Percentiles rank a stretch among this genome's conserved stretches.
phyloP scores from a whole-genome alignment of 2,113 vertebrate genomes.

The Bos indicus region DNA sequence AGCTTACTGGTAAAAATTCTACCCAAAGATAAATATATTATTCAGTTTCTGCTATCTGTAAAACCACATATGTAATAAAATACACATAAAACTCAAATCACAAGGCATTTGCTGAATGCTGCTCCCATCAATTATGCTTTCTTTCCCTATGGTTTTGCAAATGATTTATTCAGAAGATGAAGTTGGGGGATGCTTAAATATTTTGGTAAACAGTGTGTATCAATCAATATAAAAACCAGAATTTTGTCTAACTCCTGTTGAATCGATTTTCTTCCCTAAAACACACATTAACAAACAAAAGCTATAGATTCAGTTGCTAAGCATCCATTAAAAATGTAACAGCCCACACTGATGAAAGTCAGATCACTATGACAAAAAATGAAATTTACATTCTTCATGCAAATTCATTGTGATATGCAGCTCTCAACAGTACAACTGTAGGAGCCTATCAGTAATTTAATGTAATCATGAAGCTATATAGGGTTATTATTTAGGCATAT shows the following conservation, averaged over 20 bases:
- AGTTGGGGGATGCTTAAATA: slow-evolving; percentile 62
- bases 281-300: slow-evolving; percentile 63
- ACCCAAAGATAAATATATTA: slow-evolving; percentile 68
- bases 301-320: slow-evolving; percentile 63
- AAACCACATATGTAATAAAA: slow-evolving; percentile 74
- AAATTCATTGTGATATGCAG: background rate
- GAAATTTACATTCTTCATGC: slow-evolving; percentile 39
- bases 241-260: slow-evolving; percentile 44
- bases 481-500: background rate
- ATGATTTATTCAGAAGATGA: slow-evolving; percentile 76
- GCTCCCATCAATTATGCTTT: slow-evolving; percentile 72
- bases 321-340: slow-evolving; percentile 73
- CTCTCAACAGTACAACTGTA: background rate
- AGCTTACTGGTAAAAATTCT: slow-evolving; percentile 53
- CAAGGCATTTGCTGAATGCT: slow-evolving; percentile 72
- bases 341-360: slow-evolving; percentile 57
- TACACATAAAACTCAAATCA: slow-evolving; percentile 74
- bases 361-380: slow-evolving; percentile 21
- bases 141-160: slow-evolving; percentile 74
- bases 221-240: slow-evolving; percentile 65
- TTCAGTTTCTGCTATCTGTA: slow-evolving; percentile 68
- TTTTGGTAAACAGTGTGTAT: slow-evolving; percentile 73
- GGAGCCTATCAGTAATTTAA: background rate
- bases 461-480: background rate
- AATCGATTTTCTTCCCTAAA: slow-evolving; percentile 70